Base-by-base conservation (phyloP, 2,797 vertebrate species). In the Gila robusta region DNA sequence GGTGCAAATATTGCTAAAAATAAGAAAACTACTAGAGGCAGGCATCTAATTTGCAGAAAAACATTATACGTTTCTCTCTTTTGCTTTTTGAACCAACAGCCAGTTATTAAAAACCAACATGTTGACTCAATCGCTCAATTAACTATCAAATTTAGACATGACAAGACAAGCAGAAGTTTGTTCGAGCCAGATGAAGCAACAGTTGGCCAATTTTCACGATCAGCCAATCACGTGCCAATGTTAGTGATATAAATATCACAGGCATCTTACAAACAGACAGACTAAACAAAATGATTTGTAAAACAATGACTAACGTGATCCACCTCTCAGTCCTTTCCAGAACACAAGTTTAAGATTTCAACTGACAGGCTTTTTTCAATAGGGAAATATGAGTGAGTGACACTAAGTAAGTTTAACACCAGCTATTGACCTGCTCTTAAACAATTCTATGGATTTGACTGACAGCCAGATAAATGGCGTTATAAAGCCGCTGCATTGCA, bases 1-100 rank as follows among this genome's bases (percentile, higher is more conserved):
- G 72, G 62, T 76, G 72, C 71, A 39, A 52, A 77, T 77, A 35
- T 26, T 52, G 9, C 82, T 84, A 84, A 84, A 77, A 84, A 84
- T 77, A 77, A 35, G 44, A 39, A 47, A 83, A 12, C 44, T 26
- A 84, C 82, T 73, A 47, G 32, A 66, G 72, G 62, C 59, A 54
- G 32, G 23, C 39, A 12, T 81, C 66, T 81, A 82, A 82, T 82
- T 54, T 41, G 1, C 16, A 69, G 35, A 47, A 14, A 74, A 76
- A 49, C 39, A 62, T 59, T 44, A 32, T n/a, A 52, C 16, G 17
- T 67, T 77, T 62, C 37, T 62, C 1, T 28, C 6, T 26, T 67
- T 72, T 6, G 10, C 9, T 52, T 77, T 83, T 54, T 37, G 14
- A 66, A 83, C 54, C n/a, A 73, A 35, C 54, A 66, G 19, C 8